Evolutionary conservation across 2,113 vertebrate species (phyloP), one percentile per base, ranked within the genome.

Genomic region (Stictonetta naevosa): DNA sequence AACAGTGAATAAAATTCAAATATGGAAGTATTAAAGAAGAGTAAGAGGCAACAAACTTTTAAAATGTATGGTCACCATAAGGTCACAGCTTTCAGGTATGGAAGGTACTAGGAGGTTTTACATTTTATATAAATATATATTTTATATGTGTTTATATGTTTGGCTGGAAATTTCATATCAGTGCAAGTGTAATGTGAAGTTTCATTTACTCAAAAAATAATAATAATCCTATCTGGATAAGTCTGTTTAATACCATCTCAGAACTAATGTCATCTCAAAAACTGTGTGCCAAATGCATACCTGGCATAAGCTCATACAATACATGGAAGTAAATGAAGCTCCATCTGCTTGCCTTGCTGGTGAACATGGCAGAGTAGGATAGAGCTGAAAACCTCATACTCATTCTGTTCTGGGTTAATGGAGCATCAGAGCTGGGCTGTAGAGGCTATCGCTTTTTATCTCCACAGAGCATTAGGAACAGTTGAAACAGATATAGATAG

Each of bases 241-340:
- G n/a, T 50, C 19, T 60, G 25, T 83, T 80, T 1, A 2, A 0
- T 48, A 22, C 46, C 0, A 2, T 40, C 42, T 80, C 60, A 58
- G 18, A 93, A 63, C 18, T 63, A 1, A 4, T 82, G 33, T 40
- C 19, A 13, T 46, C 3, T 6, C 38, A 81, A 53, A 60, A 75
- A 11, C 7, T 0, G 0, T 29, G 17, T 83, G 53, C 53, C 79
- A 79, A 67, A 15, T 84, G 40, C 44, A 16, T 60, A 80, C 83
- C 85, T 79, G 63, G 40, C 44, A 36, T 80, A 60, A 88, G n/a
- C 13, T 87, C 15, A 8, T 48, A 9, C 40, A 8, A 4, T 58
- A 15, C 52, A 12, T 40, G 46, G 26, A 48, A 72, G 44, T 16
- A 62, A 90, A 63, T 0, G 2, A 44, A 79, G 40, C 5, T 44